Evolutionary conservation across 1,140 invertebrate species (phyloP).

Genomic region (Triops longicaudatus): DNA sequence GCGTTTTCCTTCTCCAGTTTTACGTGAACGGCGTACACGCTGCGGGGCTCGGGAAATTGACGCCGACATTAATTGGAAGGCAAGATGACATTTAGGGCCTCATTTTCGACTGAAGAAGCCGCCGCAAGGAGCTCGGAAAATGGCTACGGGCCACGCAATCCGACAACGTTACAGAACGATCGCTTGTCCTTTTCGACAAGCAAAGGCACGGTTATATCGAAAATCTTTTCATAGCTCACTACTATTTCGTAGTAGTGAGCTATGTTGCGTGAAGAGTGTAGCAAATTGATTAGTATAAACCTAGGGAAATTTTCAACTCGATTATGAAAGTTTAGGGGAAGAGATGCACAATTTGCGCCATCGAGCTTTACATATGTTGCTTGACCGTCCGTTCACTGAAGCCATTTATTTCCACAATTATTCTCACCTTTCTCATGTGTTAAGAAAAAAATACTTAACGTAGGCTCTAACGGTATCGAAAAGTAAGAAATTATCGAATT

Average conservation of each 20-base stretch:
- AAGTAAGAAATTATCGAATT: too few relatives aligned
- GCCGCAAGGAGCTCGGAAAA: background rate
- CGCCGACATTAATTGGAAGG: conserved; percentile 14
- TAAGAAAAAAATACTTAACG: too few relatives aligned
- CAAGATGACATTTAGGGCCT: conserved; percentile 11
- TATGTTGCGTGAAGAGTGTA: too few relatives aligned
- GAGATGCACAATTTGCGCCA: too few relatives aligned
- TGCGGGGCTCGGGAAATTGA: background rate
- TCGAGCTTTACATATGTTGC: too few relatives aligned
- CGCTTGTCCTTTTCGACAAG: background rate
- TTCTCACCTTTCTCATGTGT: too few relatives aligned
- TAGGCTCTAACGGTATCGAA: too few relatives aligned
- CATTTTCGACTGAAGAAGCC: conserved; percentile 14
- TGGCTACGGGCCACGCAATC: background rate
- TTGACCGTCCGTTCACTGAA: too few relatives aligned
- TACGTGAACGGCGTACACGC: conserved; percentile 1
- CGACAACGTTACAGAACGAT: background rate
- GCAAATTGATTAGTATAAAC: too few relatives aligned
- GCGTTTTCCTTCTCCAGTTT: background rate
- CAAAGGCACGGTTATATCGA: background rate
- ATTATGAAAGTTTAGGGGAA: too few relatives aligned
- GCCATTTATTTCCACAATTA: too few relatives aligned
- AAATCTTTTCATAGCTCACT: background rate
- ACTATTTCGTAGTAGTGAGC: background rate
- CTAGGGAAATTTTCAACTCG: too few relatives aligned